Base-by-base conservation (phyloP, 2,888 invertebrate genomes). In the Rhynchonema sp. region DNA sequence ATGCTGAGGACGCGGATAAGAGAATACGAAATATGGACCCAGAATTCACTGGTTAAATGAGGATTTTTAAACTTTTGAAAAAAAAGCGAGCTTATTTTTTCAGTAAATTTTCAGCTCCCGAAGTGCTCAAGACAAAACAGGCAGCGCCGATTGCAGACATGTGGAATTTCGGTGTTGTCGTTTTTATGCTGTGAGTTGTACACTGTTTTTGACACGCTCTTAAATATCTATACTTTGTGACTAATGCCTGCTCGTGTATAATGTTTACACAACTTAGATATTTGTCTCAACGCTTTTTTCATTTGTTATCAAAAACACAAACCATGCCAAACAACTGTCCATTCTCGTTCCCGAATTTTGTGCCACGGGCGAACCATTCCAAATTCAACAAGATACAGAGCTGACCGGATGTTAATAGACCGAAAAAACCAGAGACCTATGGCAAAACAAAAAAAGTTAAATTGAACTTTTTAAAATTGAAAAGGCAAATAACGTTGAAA, bases 91-190 rank as follows among this genome's bases (percentile, higher is more conserved):
- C 38, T 17, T 49, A 49, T 49, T 49, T 38, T 13, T 38, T 9
- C 20, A 13, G 38, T 38, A 13, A 38, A 26, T 26, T 55, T 55
- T 23, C 68, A 13, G 65, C 71, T 1, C 71, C 71, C 6, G 71
- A 71, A 61, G 63, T 62, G 63, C 62, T 56, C 2, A 56, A 3
- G 17, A n/a, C 30, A 9, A n/a, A 56, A 38, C 2, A 2, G 1
- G 38, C 26, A 1, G 38, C 56, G 26, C 65, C 38, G 58, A 56
- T 9, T 1, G 73, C 75, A 23, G 98, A 98, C 76, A 83, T 96
- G 68, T 98, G 96, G 98, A 85, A 87, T 26, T 81, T 96, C 58
- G 96, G 92, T 59, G 87, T 87, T 20, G 78, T 96, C 6, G 80
- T 87, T 0, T 98, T 96, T 77, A 80, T 92, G 54, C 80, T 98